A percentile compares a stretch with the other conserved stretches of the same genome.
Evolutionary conservation across 2,888 invertebrate species (phyloP).

Genomic region (Brenthis hecate): DNA sequence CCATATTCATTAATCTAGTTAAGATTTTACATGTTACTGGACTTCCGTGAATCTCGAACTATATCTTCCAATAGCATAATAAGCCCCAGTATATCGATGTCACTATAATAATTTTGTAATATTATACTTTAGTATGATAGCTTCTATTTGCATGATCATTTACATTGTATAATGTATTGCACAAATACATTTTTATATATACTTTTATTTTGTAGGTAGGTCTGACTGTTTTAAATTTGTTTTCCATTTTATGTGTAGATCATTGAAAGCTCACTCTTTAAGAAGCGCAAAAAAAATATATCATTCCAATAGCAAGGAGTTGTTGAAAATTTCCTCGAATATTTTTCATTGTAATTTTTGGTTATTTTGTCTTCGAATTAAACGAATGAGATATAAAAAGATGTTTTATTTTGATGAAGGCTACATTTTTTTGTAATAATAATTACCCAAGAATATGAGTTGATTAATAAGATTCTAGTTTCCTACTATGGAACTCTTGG

Average conservation of each 20-base stretch:
- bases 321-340: slow-evolving; percentile 51
- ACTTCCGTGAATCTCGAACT: slow-evolving; percentile 47
- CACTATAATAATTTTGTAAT: slow-evolving; percentile 25
- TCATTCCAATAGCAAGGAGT: slow-evolving; percentile 51
- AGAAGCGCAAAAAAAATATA: slow-evolving; percentile 25
- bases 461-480: too few relatives aligned
- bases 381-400: slow-evolving; percentile 49
- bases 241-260: not conserved
- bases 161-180: slow-evolving; percentile 13
- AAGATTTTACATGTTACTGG: slow-evolving; percentile 40
- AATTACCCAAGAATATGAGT: not conserved
- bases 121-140: slow-evolving; percentile 25
- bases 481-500: too few relatives aligned
- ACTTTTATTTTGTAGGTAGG: slow-evolving; percentile 17
- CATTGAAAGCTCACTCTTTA: not conserved
- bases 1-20: slow-evolving; percentile 49
- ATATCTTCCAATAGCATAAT: slow-evolving; percentile 43
- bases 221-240: not conserved
- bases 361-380: slow-evolving; percentile 58
- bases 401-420: slow-evolving; percentile 48
- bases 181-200: slow-evolving; percentile 20
- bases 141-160: slow-evolving; percentile 15
- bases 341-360: slow-evolving; percentile 49
- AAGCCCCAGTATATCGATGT: slow-evolving; percentile 45
- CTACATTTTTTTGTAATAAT: not conserved